Conservation (phyloP, 1,140 invertebrate genomes). For the Tyrophagus putrescentiae region DNA sequence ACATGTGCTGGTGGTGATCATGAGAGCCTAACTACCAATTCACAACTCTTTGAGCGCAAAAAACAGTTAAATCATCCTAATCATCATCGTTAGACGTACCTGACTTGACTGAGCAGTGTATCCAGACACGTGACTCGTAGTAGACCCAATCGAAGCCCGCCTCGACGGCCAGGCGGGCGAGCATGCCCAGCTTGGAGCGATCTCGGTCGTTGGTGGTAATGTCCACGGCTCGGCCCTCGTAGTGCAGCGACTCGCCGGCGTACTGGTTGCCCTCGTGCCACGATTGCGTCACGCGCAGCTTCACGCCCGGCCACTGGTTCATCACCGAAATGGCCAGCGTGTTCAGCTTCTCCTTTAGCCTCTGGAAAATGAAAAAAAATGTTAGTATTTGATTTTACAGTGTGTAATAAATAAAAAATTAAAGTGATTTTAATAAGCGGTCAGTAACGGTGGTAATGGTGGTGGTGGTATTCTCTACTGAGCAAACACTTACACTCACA, state of each 20-base stretch:
- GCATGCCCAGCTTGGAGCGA: constrained; percentile 79
- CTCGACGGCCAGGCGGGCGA: constrained; percentile 84
- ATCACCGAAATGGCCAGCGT: constrained; percentile 86
- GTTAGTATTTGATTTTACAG: constrained; percentile 12
- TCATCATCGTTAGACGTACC: constrained; percentile 46
- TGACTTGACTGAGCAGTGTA: constrained; percentile 94
- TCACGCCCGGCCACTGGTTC: constrained; percentile 93
- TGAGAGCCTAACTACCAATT: neutral
- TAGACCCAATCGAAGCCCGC: constrained; percentile 98
- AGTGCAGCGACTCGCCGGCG: constrained; percentile 67
- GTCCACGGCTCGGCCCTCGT: constrained; percentile 87
- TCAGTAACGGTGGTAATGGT: no score
- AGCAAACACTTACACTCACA: no score
- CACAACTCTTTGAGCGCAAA: neutral
- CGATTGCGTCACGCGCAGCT: constrained; percentile 74
- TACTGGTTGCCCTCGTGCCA: constrained; percentile 80
- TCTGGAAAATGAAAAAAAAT: constrained; percentile 44
- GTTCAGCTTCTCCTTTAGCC: constrained; percentile 86
- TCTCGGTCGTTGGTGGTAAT: constrained; percentile 85
- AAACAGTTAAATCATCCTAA: neutral
- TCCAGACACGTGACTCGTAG: constrained; percentile 81
- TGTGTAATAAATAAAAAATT: constrained; percentile 11
- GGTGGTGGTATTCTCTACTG: no score
- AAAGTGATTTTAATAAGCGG: neutral
- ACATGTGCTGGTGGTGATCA: no score